Evolutionary conservation across 1,140 invertebrate species (phyloP).

Genomic region (Listronotus oregonensis): DNA sequence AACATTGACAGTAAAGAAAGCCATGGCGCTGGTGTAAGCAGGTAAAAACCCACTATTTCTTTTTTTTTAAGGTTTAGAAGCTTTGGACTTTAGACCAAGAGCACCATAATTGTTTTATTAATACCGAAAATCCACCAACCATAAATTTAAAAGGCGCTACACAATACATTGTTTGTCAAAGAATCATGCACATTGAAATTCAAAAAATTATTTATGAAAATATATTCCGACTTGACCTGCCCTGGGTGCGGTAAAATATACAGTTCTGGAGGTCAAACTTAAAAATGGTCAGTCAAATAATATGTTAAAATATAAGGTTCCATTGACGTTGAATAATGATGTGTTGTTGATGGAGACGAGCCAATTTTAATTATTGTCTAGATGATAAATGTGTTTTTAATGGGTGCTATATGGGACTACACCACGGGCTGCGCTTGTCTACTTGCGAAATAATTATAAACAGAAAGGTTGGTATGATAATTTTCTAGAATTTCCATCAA

Average conservation of each 20-base stretch:
- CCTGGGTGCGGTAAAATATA: constrained; percentile 31
- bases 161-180: constrained; percentile 27
- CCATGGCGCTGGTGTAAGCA: no score
- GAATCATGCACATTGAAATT: not conserved
- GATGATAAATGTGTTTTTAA: constrained; percentile 32
- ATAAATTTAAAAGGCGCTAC: not conserved
- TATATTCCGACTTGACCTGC: constrained; percentile 30
- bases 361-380: constrained; percentile 31
- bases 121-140: no score
- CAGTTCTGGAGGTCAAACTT: constrained; percentile 23
- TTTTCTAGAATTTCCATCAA: no score
- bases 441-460: constrained; percentile 3
- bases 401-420: constrained; percentile 27
- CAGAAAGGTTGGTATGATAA: no score
- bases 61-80: no score
- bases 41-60: no score
- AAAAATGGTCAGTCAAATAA: constrained; percentile 33
- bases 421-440: not conserved
- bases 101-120: no score
- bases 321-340: constrained; percentile 30
- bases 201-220: constrained; percentile 34
- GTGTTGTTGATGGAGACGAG: constrained; percentile 27
- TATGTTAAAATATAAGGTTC: constrained; percentile 27
- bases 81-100: no score
- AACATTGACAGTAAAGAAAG: no score